Percentiles rank a stretch among this genome's conserved stretches.
These are phyloP conservation scores for Goniozus legneri DNA, from an alignment of 1,140 invertebrate genomes.

Conservation along the genomic window DNA sequence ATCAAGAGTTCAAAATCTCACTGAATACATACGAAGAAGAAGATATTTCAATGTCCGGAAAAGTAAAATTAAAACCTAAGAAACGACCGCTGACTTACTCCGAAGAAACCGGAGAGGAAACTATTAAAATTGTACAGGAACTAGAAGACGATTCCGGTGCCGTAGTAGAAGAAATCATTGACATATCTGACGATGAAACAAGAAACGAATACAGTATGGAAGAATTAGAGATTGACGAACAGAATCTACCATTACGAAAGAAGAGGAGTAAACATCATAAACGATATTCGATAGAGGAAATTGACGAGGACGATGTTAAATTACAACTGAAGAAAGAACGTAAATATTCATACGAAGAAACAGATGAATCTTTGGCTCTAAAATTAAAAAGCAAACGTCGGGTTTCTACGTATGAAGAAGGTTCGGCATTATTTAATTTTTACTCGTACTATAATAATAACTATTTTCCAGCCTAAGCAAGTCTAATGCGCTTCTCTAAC, in stretches of 20 bases:
- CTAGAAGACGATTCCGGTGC: conserved; percentile 63
- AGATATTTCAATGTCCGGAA: conserved; percentile 79
- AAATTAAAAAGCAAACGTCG: conserved; percentile 47
- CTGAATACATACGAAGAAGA: conserved; percentile 80
- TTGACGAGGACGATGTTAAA: conserved; percentile 52
- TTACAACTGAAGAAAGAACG: conserved; percentile 57
- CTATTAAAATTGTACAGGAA: conserved; percentile 68
- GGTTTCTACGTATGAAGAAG: conserved; percentile 62
- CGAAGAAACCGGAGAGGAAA: conserved; percentile 70
- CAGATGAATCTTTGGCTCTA: conserved; percentile 62
- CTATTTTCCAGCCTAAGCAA: conserved; percentile 8
- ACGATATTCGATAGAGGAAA: conserved; percentile 44
- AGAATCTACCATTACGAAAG: conserved; percentile 50
- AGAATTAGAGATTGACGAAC: conserved; percentile 59
- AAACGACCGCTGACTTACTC: conserved; percentile 65
- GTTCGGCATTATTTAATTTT: conserved; percentile 45
- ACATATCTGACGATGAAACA: conserved; percentile 60
- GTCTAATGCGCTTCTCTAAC: conserved; percentile 1
- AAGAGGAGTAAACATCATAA: conserved; percentile 34
- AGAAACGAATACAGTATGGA: conserved; percentile 59
- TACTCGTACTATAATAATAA: conserved; percentile 9
- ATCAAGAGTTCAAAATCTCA: conserved; percentile 82
- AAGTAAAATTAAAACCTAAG: conserved; percentile 70
- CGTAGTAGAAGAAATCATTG: conserved; percentile 67
- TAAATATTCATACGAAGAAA: conserved; percentile 47